These are phyloP conservation scores for Macrophya alboannulata DNA, from an alignment of 2,888 invertebrate genomes.

Conservation along the genomic window DNA sequence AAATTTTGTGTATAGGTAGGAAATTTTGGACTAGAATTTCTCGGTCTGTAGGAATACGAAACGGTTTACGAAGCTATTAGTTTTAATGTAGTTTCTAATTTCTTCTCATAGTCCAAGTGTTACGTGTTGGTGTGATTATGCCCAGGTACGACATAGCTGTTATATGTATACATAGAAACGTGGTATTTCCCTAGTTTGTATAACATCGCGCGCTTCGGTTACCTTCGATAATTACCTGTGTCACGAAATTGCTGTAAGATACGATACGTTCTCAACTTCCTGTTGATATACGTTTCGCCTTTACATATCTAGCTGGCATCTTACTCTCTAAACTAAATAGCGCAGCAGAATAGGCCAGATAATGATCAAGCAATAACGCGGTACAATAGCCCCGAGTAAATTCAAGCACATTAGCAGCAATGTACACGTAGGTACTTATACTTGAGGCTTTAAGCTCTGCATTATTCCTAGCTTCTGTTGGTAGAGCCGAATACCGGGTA, in stretches of 20 bases:
- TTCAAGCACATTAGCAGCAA: slow-evolving; percentile 30
- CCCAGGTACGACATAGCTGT: slow-evolving; percentile 14
- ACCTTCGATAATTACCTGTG: slow-evolving; percentile 54
- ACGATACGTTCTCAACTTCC: slow-evolving; percentile 23
- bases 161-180: neutral
- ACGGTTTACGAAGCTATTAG: slow-evolving; percentile 40
- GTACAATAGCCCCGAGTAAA: slow-evolving; percentile 41
- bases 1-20: neutral
- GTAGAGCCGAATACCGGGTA: neutral
- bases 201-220: slow-evolving; percentile 46
- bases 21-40: slow-evolving; percentile 38
- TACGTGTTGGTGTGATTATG: slow-evolving; percentile 41
- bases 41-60: slow-evolving; percentile 3
- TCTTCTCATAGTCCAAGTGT: neutral
- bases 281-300: slow-evolving; percentile 8
- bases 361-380: slow-evolving; percentile 54
- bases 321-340: slow-evolving; percentile 54
- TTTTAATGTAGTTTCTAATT: slow-evolving; percentile 47
- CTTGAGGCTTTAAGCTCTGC: slow-evolving; percentile 10
- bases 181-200: slow-evolving; percentile 24
- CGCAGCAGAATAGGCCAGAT: slow-evolving; percentile 35
- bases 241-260: slow-evolving; percentile 39
- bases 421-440: slow-evolving; percentile 33
- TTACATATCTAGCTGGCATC: slow-evolving; percentile 35
- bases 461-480: slow-evolving; percentile 13